phyloP scores from a whole-genome alignment of 2,797 vertebrate genomes.

The Ctenopoma kingsleyae region DNA sequence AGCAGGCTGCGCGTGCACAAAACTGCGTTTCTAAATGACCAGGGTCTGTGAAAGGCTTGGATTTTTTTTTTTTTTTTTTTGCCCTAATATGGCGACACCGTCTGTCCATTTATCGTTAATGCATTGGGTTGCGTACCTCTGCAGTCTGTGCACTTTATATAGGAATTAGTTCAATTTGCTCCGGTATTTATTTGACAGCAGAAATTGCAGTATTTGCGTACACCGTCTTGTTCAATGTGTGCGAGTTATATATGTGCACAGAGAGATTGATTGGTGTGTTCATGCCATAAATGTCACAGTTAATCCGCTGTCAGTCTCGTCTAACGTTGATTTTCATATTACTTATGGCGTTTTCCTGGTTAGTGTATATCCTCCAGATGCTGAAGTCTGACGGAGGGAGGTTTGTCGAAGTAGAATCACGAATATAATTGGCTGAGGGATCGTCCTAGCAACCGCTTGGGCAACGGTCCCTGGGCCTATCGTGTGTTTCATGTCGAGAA shows the following conservation, averaged over 20 bases:
- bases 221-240: neutral
- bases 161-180: neutral
- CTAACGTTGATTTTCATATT: neutral
- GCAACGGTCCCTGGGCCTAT: slow-evolving; percentile 76
- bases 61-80: slow-evolving; percentile 50
- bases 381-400: slow-evolving; percentile 47
- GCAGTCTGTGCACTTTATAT: neutral
- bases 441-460: slow-evolving; percentile 84
- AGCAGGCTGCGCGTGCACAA: neutral
- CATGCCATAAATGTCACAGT: neutral
- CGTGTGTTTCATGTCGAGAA: slow-evolving; percentile 60
- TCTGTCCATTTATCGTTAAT: slow-evolving; percentile 43
- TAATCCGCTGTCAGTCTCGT: neutral
- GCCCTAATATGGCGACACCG: slow-evolving; percentile 77
- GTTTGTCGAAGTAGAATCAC: slow-evolving; percentile 35
- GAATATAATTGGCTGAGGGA: slow-evolving; percentile 70
- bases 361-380: slow-evolving; percentile 35
- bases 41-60: slow-evolving; percentile 12
- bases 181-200: neutral
- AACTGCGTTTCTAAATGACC: neutral
- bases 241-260: neutral
- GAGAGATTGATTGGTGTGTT: too few species aligned
- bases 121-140: slow-evolving; percentile 21
- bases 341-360: slow-evolving; percentile 49
- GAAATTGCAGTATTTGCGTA: neutral